A percentile compares a stretch with the other conserved stretches of the same genome.
These are phyloP conservation scores for Talpa occidentalis DNA, from an alignment of 2,113 vertebrate genomes.

Conservation along the genomic window DNA sequence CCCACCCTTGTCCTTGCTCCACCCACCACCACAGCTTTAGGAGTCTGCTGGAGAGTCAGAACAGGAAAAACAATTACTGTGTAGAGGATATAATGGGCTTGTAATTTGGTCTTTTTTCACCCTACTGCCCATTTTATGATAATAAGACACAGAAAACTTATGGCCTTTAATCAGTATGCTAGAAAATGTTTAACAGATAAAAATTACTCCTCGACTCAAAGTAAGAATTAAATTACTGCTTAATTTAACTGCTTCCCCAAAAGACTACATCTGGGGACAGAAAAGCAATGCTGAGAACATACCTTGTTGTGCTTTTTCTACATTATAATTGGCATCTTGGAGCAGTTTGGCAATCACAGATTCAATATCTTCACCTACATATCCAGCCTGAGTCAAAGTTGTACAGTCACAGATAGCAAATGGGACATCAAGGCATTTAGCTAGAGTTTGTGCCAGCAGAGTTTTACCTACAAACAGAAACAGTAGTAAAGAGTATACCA, in stretches of 20 bases:
- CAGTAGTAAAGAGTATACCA: constrained; percentile 36
- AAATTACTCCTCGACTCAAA: constrained; percentile 56
- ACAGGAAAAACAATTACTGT: not conserved
- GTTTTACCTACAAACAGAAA: constrained; percentile 93
- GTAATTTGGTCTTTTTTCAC: not conserved
- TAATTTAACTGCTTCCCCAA: constrained; percentile 13
- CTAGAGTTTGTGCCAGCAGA: constrained; percentile 96
- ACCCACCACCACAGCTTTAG: not conserved
- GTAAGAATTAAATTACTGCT: constrained; percentile 26
- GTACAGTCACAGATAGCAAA: constrained; percentile 99
- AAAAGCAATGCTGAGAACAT: constrained; percentile 56
- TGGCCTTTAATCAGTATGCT: not conserved
- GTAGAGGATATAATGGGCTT: not conserved
- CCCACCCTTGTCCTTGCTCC: not conserved
- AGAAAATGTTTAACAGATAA: not conserved
- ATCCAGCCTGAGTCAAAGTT: constrained; percentile 97
- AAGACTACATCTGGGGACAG: not conserved
- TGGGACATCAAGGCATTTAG: constrained; percentile 97
- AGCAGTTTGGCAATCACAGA: constrained; percentile 98
- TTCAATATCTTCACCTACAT: constrained; percentile 98
- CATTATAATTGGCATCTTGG: constrained; percentile 98
- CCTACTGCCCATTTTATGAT: constrained; percentile 6
- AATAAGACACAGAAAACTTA: constrained; percentile 30
- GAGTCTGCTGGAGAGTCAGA: not conserved
- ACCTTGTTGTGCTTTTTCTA: constrained; percentile 99